Conservation (phyloP, 2,888 invertebrate species). For the Coenonympha arcania region DNA sequence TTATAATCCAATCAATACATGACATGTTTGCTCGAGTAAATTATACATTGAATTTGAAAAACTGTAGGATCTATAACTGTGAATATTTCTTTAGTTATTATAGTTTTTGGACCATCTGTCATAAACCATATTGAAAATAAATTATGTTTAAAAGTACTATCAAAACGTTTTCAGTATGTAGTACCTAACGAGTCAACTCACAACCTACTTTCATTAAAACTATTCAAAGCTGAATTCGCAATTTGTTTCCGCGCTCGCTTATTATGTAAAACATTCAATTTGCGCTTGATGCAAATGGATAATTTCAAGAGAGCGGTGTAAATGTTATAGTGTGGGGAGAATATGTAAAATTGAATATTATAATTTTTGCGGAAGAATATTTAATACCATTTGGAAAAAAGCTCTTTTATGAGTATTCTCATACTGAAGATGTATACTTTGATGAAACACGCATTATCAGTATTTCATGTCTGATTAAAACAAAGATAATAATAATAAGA, state of each 20-base stretch:
- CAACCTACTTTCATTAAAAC: slow-evolving; percentile 1
- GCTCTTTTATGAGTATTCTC: too few relatives aligned
- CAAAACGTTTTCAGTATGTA: not conserved
- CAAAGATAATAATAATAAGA: too few relatives aligned
- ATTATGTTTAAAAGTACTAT: not conserved
- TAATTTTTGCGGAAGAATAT: not conserved
- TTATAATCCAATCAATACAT: not conserved
- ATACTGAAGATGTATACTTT: too few relatives aligned
- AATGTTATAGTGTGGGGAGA: not conserved
- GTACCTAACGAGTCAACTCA: too few relatives aligned
- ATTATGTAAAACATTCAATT: slow-evolving; percentile 5
- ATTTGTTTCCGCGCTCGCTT: not conserved
- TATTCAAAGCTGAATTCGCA: not conserved
- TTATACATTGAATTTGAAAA: too few relatives aligned
- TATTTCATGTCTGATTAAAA: too few relatives aligned
- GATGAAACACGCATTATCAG: too few relatives aligned
- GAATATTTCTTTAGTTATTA: too few relatives aligned
- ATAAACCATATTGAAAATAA: not conserved
- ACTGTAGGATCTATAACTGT: too few relatives aligned
- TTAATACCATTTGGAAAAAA: too few relatives aligned
- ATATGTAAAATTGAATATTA: not conserved
- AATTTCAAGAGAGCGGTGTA: not conserved
- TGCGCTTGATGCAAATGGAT: not conserved
- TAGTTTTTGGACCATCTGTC: too few relatives aligned
- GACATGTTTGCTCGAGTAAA: too few relatives aligned